Conservation (phyloP, 2,797 vertebrate species). For the Parotocinclus haroldoi region DNA sequence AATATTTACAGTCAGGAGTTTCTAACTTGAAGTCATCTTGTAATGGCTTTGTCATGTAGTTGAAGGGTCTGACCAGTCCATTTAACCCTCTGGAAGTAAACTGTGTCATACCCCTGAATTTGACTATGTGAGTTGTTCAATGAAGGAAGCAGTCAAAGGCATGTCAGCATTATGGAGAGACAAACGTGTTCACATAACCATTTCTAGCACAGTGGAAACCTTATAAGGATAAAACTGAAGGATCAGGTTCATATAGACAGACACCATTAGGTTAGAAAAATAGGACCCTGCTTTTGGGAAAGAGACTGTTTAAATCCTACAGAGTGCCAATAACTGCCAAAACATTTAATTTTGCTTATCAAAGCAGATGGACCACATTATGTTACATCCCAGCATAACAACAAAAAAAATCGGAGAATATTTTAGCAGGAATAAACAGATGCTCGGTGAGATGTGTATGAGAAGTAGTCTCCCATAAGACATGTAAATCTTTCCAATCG, state of each 20-base stretch:
- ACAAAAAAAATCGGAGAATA: conserved; percentile 14
- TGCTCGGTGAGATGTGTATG: conserved; percentile 7
- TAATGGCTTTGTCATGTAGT: too few relatives aligned
- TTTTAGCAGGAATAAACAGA: conserved; percentile 14
- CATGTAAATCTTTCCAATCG: conserved; percentile 10
- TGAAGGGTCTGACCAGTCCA: background rate
- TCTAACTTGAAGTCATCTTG: too few relatives aligned
- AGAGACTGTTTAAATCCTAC: conserved; percentile 27
- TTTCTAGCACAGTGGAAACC: background rate
- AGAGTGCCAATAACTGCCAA: conserved; percentile 14
- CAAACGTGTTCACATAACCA: background rate
- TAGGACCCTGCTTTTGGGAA: conserved; percentile 17
- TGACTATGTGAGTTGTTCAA: conserved; percentile 7
- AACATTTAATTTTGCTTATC: conserved; percentile 15
- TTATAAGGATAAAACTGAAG: conserved; percentile 18
- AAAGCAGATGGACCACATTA: conserved; percentile 10
- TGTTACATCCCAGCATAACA: conserved; percentile 31
- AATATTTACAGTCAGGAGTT: too few relatives aligned
- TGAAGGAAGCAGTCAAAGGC: background rate
- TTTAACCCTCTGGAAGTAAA: background rate
- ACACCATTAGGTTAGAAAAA: conserved; percentile 11
- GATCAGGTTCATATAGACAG: too few relatives aligned
- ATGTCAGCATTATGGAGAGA: background rate
- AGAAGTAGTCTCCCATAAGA: conserved; percentile 12
- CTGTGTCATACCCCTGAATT: background rate